A percentile compares a stretch with the other conserved stretches of the same genome.
Evolutionary conservation across 2,888 invertebrate species (phyloP).

Genomic region (Heteropelma amictum): DNA sequence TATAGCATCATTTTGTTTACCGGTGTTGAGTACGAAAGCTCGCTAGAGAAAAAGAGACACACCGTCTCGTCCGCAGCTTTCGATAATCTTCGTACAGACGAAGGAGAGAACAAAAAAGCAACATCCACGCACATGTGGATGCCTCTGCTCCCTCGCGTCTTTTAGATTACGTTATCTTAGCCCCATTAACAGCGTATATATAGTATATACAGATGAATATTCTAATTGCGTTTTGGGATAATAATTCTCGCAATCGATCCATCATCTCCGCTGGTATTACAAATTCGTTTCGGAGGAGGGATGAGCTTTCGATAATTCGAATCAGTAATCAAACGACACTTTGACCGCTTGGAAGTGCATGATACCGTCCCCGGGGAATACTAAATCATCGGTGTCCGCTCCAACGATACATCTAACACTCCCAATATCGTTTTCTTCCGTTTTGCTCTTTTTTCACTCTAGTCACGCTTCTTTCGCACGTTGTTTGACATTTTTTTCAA

Average conservation of each 20-base stretch:
- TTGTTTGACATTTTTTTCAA: not conserved
- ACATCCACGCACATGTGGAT: not conserved
- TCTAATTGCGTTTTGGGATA: slow-evolving; percentile 47
- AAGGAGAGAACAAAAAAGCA: not conserved
- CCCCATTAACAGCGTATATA: slow-evolving; percentile 27
- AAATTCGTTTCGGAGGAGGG: slow-evolving; percentile 7
- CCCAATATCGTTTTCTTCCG: slow-evolving; percentile 12
- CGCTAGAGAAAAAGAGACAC: not conserved
- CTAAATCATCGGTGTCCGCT: slow-evolving; percentile 32
- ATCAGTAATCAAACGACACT: slow-evolving; percentile 24
- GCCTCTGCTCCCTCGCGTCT: not conserved
- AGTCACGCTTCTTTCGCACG: slow-evolving; percentile 31
- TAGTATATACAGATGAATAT: too few species aligned
- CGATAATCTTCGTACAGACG: not conserved
- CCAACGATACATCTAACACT: slow-evolving; percentile 10
- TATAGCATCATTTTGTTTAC: not conserved
- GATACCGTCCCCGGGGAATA: slow-evolving; percentile 21
- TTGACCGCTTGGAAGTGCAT: slow-evolving; percentile 28
- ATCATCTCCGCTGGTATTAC: slow-evolving; percentile 23
- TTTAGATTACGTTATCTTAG: slow-evolving; percentile 38
- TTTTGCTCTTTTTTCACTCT: slow-evolving; percentile 10
- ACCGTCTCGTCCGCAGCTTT: not conserved
- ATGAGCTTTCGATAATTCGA: slow-evolving; percentile 17
- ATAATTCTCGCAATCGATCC: slow-evolving; percentile 49
- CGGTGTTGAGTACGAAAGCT: not conserved